These are phyloP conservation scores for Caenorhabditis tropicalis DNA, from an alignment of 1,140 invertebrate genomes.

Conservation along the genomic window DNA sequence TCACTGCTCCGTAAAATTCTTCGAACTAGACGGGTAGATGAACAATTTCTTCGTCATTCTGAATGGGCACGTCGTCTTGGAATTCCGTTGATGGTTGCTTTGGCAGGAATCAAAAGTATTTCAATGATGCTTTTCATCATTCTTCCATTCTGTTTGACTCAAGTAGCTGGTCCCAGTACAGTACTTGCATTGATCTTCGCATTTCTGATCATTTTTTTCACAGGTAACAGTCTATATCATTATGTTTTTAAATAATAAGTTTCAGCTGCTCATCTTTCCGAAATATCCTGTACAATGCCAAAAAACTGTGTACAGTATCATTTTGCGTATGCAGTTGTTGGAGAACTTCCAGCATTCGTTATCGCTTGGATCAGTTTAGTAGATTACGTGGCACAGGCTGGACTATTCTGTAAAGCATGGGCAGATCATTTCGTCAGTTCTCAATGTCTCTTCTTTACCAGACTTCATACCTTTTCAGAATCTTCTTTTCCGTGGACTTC, in stretches of 20 bases:
- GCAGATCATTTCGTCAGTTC: slow-evolving; percentile 45
- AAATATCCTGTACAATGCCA: slow-evolving; percentile 53
- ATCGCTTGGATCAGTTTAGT: slow-evolving; percentile 55
- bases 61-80: slow-evolving; percentile 48
- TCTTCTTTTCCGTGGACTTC: slow-evolving; percentile 54
- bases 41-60: slow-evolving; percentile 46
- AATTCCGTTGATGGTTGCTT: not conserved
- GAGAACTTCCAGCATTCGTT: slow-evolving; percentile 56
- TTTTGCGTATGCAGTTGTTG: slow-evolving; percentile 49
- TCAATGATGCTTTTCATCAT: slow-evolving; percentile 50
- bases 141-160: slow-evolving; percentile 42
- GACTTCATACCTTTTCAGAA: slow-evolving; percentile 32
- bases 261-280: slow-evolving; percentile 53
- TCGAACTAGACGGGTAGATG: slow-evolving; percentile 28
- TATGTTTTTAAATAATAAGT: not conserved
- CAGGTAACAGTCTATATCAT: slow-evolving; percentile 1
- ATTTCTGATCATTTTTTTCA: slow-evolving; percentile 45
- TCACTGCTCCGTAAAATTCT: slow-evolving; percentile 16
- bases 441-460: not conserved
- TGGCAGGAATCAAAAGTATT: slow-evolving; percentile 48
- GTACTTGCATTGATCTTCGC: slow-evolving; percentile 47
- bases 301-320: slow-evolving; percentile 60
- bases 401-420: slow-evolving; percentile 34
- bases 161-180: slow-evolving; percentile 51
- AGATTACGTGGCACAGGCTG: slow-evolving; percentile 51